phyloP scores from a whole-genome alignment of 2,888 invertebrate genomes.

The Keiferia lycopersicella region DNA sequence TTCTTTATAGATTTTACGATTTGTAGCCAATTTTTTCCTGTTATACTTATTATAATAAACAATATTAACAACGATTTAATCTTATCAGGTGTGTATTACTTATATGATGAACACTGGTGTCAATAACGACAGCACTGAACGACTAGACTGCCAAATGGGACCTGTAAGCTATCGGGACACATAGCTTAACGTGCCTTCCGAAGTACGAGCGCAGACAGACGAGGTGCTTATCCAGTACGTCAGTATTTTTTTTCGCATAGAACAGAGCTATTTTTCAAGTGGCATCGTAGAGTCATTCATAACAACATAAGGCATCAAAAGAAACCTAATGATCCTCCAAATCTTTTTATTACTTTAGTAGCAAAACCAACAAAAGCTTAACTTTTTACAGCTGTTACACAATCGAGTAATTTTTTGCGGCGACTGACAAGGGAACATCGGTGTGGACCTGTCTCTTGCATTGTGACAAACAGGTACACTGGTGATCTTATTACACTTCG shows the following conservation, averaged over 20 bases:
- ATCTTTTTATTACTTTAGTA: conserved; percentile 23
- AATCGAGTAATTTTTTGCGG: conserved; percentile 35
- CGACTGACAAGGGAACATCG: conserved; percentile 48
- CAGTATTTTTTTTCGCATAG: neutral
- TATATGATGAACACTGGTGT: too few relatives aligned
- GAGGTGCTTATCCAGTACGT: neutral
- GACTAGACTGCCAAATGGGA: too few relatives aligned
- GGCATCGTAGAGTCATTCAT: neutral
- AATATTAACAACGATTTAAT: conserved; percentile 1
- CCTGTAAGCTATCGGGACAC: too few relatives aligned
- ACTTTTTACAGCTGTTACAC: conserved; percentile 36
- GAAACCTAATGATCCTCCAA: conserved; percentile 14
- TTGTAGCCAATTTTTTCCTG: conserved; percentile 15
- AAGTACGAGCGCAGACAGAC: neutral
- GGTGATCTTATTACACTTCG: conserved; percentile 70
- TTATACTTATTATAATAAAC: conserved; percentile 6
- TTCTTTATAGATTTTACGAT: conserved; percentile 21
- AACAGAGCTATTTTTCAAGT: neutral
- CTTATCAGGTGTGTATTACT: neutral
- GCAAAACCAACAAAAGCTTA: conserved; percentile 26
- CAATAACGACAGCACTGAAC: too few relatives aligned
- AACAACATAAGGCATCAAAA: neutral
- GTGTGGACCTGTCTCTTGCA: conserved; percentile 55
- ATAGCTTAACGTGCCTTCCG: too few relatives aligned
- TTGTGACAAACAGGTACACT: conserved; percentile 70